These are phyloP conservation scores for Nothoprocta pentlandii DNA, from an alignment of 2,113 vertebrate species.

Conservation along the genomic window DNA sequence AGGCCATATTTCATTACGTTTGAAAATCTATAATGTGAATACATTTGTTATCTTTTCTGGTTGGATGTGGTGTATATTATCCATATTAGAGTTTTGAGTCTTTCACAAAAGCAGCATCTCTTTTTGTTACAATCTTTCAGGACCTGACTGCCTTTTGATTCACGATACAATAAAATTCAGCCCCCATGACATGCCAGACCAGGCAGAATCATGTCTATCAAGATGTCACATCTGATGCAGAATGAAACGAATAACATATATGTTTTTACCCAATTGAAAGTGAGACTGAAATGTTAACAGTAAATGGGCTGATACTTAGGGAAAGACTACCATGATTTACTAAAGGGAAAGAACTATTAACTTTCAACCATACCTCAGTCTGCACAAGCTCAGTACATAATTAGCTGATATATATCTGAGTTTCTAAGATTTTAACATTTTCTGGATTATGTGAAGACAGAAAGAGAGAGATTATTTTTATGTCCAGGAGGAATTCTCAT, in stretches of 20 bases:
- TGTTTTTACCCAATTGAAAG: conserved; percentile 24
- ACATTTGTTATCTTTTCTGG: not conserved
- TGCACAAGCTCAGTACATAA: not conserved
- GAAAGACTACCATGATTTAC: conserved; percentile 30
- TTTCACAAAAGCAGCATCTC: not conserved
- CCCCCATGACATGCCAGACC: not conserved
- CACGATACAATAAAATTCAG: not conserved
- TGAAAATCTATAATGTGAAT: not conserved
- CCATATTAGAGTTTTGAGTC: not conserved
- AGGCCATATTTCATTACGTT: not conserved
- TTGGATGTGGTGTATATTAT: not conserved
- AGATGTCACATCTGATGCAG: not conserved
- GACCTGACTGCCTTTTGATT: not conserved
- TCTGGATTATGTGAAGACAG: not conserved
- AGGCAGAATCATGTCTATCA: not conserved
- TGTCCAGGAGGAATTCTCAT: conserved; percentile 11
- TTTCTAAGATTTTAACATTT: conserved; percentile 24
- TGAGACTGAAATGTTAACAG: conserved; percentile 9
- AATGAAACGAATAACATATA: not conserved
- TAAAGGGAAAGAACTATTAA: not conserved
- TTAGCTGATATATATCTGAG: not conserved
- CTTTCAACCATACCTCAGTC: not conserved
- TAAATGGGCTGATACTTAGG: not conserved
- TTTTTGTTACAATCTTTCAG: not conserved
- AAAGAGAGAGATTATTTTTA: conserved; percentile 49